Percentiles rank a stretch among this genome's conserved stretches.
Conservation (phyloP, 2,113 vertebrate genomes). For the Mobula birostris region DNA sequence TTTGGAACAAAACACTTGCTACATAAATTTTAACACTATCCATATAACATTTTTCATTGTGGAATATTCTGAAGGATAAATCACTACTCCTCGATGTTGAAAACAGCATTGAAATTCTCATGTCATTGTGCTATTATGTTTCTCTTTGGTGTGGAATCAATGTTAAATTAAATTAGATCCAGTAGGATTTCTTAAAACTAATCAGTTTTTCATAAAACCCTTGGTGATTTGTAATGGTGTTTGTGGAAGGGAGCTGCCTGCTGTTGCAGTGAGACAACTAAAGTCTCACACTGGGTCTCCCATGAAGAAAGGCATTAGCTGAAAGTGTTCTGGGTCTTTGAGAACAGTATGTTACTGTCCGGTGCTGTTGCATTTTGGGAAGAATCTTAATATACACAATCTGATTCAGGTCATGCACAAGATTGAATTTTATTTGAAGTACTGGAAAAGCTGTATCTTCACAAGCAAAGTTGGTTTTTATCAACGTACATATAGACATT, state of each 20-base stretch:
- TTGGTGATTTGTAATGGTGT: slow-evolving; percentile 26
- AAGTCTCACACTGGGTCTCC: slow-evolving; percentile 20
- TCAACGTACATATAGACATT: too few relatives aligned
- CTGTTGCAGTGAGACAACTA: not conserved
- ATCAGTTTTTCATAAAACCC: slow-evolving; percentile 1
- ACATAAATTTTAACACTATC: not conserved
- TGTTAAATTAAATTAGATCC: slow-evolving; percentile 29
- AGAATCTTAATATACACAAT: not conserved
- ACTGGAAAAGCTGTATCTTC: not conserved
- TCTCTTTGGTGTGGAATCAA: not conserved
- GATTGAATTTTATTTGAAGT: not conserved
- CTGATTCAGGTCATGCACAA: slow-evolving; percentile 6
- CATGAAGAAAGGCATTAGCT: slow-evolving; percentile 28
- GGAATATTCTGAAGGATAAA: not conserved
- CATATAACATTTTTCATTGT: not conserved
- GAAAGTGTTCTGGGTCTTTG: not conserved
- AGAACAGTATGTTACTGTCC: slow-evolving; percentile 31
- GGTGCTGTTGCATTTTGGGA: not conserved
- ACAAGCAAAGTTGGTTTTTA: too few relatives aligned
- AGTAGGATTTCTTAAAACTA: not conserved
- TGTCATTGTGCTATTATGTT: not conserved
- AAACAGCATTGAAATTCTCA: not conserved
- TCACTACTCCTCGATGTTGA: not conserved
- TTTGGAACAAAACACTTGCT: not conserved
- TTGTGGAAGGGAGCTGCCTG: slow-evolving; percentile 14